Percentiles rank a stretch among this genome's conserved stretches.
Evolutionary conservation across 2,113 vertebrate genomes (phyloP).

Genomic region (Callipepla californica): DNA sequence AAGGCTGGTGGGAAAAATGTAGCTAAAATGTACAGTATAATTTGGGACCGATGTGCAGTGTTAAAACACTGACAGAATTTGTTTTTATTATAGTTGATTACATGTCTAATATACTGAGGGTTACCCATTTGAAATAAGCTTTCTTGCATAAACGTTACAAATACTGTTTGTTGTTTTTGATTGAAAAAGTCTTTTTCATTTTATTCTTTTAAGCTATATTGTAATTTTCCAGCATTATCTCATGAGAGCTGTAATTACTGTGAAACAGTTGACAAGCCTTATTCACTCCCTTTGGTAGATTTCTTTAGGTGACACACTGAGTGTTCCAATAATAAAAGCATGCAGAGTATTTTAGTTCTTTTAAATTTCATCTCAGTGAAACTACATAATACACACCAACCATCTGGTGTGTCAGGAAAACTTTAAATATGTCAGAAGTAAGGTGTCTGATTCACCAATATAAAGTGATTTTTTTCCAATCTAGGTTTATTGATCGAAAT

Average conservation of each 20-base stretch:
- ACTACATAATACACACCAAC: slow-evolving; percentile 44
- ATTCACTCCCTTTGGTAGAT: slow-evolving; percentile 42
- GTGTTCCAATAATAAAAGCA: slow-evolving; percentile 47
- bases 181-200: slow-evolving; percentile 11
- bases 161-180: neutral
- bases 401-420: slow-evolving; percentile 68
- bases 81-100: neutral
- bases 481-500: slow-evolving; percentile 28
- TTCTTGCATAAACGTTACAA: neutral
- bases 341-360: slow-evolving; percentile 34
- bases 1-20: neutral
- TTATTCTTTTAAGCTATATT: slow-evolving; percentile 59
- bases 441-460: slow-evolving; percentile 33
- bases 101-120: neutral
- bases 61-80: neutral
- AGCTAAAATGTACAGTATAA: neutral
- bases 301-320: slow-evolving; percentile 57
- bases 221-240: slow-evolving; percentile 55
- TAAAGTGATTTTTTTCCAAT: neutral
- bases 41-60: neutral
- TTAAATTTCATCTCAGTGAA: slow-evolving; percentile 65
- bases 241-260: slow-evolving; percentile 51
- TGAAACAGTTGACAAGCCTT: slow-evolving; percentile 53
- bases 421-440: slow-evolving; percentile 61
- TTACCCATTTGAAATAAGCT: slow-evolving; percentile 2